These are phyloP conservation scores for Vulpes vulpes DNA, from an alignment of 2,113 vertebrate species.

Conservation along the genomic window DNA sequence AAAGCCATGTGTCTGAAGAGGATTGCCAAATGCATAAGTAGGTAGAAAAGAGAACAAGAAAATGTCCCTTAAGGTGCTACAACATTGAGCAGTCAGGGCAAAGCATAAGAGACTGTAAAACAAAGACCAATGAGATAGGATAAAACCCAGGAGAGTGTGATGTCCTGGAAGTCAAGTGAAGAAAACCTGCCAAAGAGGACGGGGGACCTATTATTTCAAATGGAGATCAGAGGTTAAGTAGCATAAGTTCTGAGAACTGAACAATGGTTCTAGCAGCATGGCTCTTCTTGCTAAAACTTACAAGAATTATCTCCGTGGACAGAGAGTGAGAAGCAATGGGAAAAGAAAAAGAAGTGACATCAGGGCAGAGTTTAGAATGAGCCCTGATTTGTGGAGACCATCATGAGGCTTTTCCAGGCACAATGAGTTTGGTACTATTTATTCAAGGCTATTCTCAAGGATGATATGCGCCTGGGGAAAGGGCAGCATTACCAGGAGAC, in stretches of 20 bases:
- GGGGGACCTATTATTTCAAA: background rate
- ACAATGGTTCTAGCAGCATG: background rate
- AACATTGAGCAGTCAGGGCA: background rate
- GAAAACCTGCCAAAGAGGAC: too few relatives aligned
- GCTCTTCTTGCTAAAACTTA: background rate
- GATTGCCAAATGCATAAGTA: background rate
- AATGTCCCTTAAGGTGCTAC: background rate
- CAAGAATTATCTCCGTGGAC: background rate
- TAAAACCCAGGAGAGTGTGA: background rate
- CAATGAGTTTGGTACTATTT: background rate
- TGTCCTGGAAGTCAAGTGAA: background rate
- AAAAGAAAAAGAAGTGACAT: too few relatives aligned
- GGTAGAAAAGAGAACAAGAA: background rate
- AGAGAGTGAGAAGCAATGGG: background rate
- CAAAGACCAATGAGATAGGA: background rate
- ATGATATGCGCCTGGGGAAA: accelerated
- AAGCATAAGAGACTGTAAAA: background rate
- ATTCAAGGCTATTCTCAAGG: background rate
- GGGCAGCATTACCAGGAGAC: background rate
- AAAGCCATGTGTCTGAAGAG: background rate
- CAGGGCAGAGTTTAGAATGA: background rate
- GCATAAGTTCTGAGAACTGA: background rate
- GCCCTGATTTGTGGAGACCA: background rate
- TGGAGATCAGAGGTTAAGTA: background rate
- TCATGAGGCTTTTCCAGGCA: too few relatives aligned